Evolutionary conservation across 1,140 invertebrate genomes (phyloP), one percentile per base, ranked within the genome.

Genomic region (Stegodyphus mimosarum): DNA sequence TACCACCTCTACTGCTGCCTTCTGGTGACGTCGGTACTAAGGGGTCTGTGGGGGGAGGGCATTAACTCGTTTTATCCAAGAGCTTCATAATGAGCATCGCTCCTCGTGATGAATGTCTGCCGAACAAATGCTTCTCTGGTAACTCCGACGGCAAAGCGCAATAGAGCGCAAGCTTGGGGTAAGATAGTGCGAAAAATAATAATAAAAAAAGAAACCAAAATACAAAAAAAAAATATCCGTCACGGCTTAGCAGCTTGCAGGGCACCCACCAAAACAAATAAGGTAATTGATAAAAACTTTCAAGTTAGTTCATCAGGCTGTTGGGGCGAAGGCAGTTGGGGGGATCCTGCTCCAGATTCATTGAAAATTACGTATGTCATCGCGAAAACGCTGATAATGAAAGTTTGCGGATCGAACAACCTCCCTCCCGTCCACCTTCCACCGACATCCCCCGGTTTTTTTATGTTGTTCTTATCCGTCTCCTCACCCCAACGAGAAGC

Each of bases 331-430:
- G 64, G 17, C 50, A 17, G 48, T 13, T n/a, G 17, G 76, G 64
- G 60, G 64, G n/a, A 15, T 50, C 33, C 33, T 33, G 33, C 33
- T 33, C 33, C 33, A 52, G 60, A 75, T 75, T 72, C 60, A 85
- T 85, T 78, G 83, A 66, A 85, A 85, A 85, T 85, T 85, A 85
- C 83, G 83, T 85, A 85, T 85, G 83, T 85, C 83, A 85, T 85
- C 83, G 74, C 69, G 64, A 84, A 74, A 83, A 76, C 73, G 73
- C 83, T 85, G 83, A 85, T 85, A 85, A 85, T 85, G 83, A 85
- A 85, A 85, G 75, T 77, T 77, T 50, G 60, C 48, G 66, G 83
- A 85, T 85, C 83, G 83, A 85, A 84, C 72, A 66, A 7, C 67
- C 78, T 13, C 53, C 79, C 10, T 53, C 50, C 60, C 71, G 52